Percentiles rank a stretch among this genome's conserved stretches.
Evolutionary conservation across 2,888 invertebrate species (phyloP).

Genomic region (Hypselothyrea guttata): DNA sequence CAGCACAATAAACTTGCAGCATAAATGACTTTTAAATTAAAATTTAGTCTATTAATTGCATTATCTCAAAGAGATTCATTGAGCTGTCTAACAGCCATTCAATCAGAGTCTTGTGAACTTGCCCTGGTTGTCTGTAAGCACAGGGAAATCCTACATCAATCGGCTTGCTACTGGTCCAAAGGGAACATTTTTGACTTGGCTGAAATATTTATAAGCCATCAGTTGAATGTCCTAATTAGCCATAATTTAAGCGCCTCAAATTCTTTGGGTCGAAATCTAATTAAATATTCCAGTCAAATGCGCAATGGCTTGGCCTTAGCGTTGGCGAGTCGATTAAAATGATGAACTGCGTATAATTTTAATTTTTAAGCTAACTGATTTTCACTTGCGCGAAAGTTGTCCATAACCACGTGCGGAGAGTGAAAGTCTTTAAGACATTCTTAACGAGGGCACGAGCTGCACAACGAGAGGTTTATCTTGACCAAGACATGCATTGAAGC

Average conservation of each 20-base stretch:
- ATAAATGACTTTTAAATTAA: constrained; percentile 6
- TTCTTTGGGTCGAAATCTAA: constrained; percentile 38
- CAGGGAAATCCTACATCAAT: constrained; percentile 2
- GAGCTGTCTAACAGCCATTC: too few relatives aligned
- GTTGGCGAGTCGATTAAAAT: constrained; percentile 53
- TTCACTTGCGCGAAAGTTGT: constrained; percentile 69
- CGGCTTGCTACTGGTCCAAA: constrained; percentile 1
- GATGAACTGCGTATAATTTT: constrained; percentile 57
- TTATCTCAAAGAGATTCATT: too few relatives aligned
- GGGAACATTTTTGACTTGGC: constrained; percentile 41
- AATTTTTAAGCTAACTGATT: constrained; percentile 55
- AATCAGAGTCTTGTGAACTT: too few relatives aligned
- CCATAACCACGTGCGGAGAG: constrained; percentile 33
- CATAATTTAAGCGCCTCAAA: constrained; percentile 45
- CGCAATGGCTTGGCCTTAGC: constrained; percentile 4
- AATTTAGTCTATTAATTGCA: too few relatives aligned
- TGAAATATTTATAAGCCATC: constrained; percentile 56
- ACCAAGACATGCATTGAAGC: constrained; percentile 20
- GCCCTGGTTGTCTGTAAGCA: too few relatives aligned
- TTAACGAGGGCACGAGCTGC: constrained; percentile 13
- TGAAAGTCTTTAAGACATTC: constrained; percentile 65
- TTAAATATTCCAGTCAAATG: constrained; percentile 61
- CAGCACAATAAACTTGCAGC: constrained; percentile 37
- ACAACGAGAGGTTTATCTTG: constrained; percentile 6
- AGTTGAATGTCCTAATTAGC: constrained; percentile 66